phyloP scores from a whole-genome alignment of 2,113 vertebrate genomes.

The Hirundichthys speculiger region DNA sequence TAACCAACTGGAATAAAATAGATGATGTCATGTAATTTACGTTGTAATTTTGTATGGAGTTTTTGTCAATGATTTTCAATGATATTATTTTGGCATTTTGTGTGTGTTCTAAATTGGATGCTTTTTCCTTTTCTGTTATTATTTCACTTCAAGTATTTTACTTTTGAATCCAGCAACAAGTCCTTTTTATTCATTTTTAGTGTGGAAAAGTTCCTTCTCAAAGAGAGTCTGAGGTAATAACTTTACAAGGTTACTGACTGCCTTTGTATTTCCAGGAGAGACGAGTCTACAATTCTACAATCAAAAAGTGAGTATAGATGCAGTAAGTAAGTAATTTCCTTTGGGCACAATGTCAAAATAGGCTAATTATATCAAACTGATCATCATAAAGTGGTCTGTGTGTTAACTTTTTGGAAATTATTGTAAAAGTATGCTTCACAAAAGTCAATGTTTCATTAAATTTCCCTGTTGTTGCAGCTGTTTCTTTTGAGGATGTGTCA shows the following conservation, averaged over 20 bases:
- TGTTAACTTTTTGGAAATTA: constrained; percentile 8
- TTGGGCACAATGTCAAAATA: constrained; percentile 20
- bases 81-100: not conserved
- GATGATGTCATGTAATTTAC: not conserved
- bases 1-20: constrained; percentile 29
- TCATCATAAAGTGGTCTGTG: constrained; percentile 30
- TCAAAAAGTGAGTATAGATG: constrained; percentile 88
- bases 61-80: not conserved
- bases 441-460: constrained; percentile 35
- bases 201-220: constrained; percentile 17
- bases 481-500: constrained; percentile 42
- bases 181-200: not conserved
- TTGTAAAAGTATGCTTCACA: constrained; percentile 26
- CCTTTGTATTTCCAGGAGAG: constrained; percentile 81
- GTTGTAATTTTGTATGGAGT: not conserved
- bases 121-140: not conserved
- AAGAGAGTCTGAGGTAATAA: constrained; percentile 23
- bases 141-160: not conserved
- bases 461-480: constrained; percentile 35
- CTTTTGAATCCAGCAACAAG: not conserved
- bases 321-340: constrained; percentile 28
- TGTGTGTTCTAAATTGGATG: not conserved
- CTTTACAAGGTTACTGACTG: constrained; percentile 40
- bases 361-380: constrained; percentile 46
- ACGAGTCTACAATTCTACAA: constrained; percentile 72